Evolutionary conservation across 2,888 invertebrate species (phyloP), one percentile per base, ranked within the genome.

Genomic region (Drosophila melanosoma): DNA sequence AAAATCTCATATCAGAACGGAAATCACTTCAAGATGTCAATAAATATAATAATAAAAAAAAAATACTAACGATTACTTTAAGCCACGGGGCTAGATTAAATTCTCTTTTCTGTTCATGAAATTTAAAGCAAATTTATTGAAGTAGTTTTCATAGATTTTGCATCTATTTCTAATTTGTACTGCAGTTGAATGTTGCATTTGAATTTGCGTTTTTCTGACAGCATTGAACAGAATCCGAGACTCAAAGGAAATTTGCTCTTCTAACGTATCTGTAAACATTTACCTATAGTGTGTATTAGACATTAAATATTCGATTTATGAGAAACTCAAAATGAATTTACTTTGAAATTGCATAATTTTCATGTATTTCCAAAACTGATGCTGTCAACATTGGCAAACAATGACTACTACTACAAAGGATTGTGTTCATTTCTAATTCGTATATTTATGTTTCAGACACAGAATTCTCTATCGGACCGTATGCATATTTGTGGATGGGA

Each of bases 1-100:
- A 60, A 71, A 66, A 60, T 63, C 42, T 64, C 56, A 69, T 70
- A 66, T 57, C 42, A 51, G 52, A 65, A 68, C 63, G 69, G 74
- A 83, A 88, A 86, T 83, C 79, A 76, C 78, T 59, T 84, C 69
- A 82, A 82, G 72, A 66, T 40, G 49, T 67, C 65, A 53, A 35
- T 26, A 57, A 59, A 63, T 49, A 53, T 59, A 53, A 48, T 57
- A 61, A 26, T 2, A 54, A 64, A 51, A 61, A 26, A 23, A 20
- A 58, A 58, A 58, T 53, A 42, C 48, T 15, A 40, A 33, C 78
- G 45, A 51, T 64, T 69, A 66, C 69, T 79, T 79, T 40, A 69
- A 73, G 66, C 10, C 56, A 1, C 8, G 26, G 6, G 51, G 11
- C 32, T 6, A 29, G 15, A 53, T 33, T 33, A 20, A 51, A 40